These are phyloP conservation scores for Euwallacea fornicatus DNA, from an alignment of 1,140 invertebrate genomes.

Conservation along the genomic window DNA sequence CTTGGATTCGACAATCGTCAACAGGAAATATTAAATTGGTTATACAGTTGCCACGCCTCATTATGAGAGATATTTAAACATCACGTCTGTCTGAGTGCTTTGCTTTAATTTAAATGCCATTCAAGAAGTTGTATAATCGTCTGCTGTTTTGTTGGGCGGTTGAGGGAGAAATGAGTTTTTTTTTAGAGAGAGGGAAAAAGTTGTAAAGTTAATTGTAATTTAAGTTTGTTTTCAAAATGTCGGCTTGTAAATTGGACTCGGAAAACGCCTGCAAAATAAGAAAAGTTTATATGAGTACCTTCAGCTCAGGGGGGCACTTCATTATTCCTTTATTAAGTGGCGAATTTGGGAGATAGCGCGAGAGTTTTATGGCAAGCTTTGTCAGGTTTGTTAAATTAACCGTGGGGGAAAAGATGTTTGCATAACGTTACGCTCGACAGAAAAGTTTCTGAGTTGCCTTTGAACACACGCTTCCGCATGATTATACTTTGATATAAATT, in stretches of 20 bases:
- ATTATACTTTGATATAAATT: conserved; percentile 31
- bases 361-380: conserved; percentile 32
- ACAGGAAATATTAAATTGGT: conserved; percentile 20
- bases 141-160: too few relatives aligned
- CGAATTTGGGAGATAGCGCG: conserved; percentile 30
- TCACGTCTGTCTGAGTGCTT: background rate
- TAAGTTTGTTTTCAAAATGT: conserved; percentile 3
- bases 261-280: conserved; percentile 26
- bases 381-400: conserved; percentile 36
- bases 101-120: too few relatives aligned
- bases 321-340: conserved; percentile 38
- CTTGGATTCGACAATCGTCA: conserved; percentile 12
- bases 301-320: conserved; percentile 13
- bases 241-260: conserved; percentile 12
- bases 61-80: background rate
- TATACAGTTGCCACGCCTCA: conserved; percentile 8
- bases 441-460: conserved; percentile 33
- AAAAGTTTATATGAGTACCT: conserved; percentile 35
- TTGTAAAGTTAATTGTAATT: conserved; percentile 13
- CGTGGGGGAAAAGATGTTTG: conserved; percentile 33
- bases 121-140: too few relatives aligned
- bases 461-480: conserved; percentile 30
- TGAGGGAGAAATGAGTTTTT: too few relatives aligned
- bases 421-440: conserved; percentile 18
- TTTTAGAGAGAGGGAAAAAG: background rate